Evolutionary conservation across 2,113 vertebrate species (phyloP).

Genomic region (Gymnarchus niloticus): DNA sequence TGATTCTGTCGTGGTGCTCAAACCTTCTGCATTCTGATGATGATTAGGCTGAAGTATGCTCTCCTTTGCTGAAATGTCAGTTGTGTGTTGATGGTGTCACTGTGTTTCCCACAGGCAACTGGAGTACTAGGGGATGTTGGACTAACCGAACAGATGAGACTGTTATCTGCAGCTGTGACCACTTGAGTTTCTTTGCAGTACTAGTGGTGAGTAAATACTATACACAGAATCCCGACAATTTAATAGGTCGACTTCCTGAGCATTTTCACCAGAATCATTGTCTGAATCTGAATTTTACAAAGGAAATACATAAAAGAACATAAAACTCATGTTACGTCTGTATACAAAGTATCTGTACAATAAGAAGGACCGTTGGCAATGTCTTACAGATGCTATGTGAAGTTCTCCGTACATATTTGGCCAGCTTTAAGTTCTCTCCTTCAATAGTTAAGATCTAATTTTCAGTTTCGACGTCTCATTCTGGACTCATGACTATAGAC

Average conservation of each 20-base stretch:
- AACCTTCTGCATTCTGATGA: background rate
- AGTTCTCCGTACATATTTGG: background rate
- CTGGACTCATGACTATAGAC: background rate
- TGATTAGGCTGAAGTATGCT: background rate
- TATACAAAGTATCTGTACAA: background rate
- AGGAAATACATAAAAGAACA: background rate
- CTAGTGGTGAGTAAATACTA: slow-evolving; percentile 66
- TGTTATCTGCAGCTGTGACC: slow-evolving; percentile 69
- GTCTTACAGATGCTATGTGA: background rate
- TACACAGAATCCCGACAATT: background rate
- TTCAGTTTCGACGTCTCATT: background rate
- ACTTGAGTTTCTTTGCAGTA: slow-evolving; percentile 81
- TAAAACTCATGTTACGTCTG: background rate
- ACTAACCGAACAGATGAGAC: background rate
- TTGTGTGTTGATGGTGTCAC: background rate
- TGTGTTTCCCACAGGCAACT: slow-evolving; percentile 48
- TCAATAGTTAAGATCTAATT: background rate
- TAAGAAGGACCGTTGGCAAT: background rate
- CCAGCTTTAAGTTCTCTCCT: background rate
- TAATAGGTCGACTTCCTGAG: background rate
- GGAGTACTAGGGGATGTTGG: slow-evolving; percentile 61
- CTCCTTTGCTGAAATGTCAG: background rate
- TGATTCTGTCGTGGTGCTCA: background rate
- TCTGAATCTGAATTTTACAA: background rate
- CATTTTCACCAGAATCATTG: background rate